A percentile compares a stretch with the other conserved stretches of the same genome.
phyloP scores from a whole-genome alignment of 2,113 vertebrate species.

The Cranoglanis bouderius region DNA sequence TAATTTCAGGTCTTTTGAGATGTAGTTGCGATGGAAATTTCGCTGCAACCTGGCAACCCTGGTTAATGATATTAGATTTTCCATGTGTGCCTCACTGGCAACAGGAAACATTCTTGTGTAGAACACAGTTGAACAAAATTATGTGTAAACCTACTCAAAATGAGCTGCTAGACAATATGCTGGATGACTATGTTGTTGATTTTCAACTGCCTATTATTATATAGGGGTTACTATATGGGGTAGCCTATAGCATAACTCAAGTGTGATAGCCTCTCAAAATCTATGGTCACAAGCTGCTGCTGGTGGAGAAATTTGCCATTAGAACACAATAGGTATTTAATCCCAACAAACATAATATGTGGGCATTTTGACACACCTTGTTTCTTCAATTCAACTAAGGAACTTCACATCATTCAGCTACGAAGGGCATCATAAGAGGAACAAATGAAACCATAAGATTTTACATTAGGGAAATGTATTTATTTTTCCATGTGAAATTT shows the following conservation, averaged over 20 bases:
- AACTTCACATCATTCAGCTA: neutral
- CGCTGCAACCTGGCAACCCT: neutral
- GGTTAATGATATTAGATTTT: neutral
- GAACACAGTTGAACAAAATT: neutral
- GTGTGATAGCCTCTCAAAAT: neutral
- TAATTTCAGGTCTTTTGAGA: neutral
- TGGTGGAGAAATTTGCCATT: too few species aligned
- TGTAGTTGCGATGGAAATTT: neutral
- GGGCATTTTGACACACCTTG: neutral
- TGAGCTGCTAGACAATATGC: neutral
- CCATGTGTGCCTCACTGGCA: neutral
- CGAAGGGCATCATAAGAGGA: neutral
- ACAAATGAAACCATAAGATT: neutral
- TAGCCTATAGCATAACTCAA: neutral
- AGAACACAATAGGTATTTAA: neutral
- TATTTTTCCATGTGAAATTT: too few species aligned
- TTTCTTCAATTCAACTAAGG: neutral
- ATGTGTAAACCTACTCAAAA: neutral
- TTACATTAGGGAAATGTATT: too few species aligned
- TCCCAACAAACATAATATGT: neutral
- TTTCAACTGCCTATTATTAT: neutral
- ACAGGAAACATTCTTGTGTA: neutral
- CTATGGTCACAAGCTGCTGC: neutral
- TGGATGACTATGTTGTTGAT: neutral
- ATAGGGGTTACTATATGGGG: too few species aligned